These are phyloP conservation scores for Nematostella vectensis DNA, from an alignment of 92 coral and sea anemone genomes.

Conservation along the genomic window DNA sequence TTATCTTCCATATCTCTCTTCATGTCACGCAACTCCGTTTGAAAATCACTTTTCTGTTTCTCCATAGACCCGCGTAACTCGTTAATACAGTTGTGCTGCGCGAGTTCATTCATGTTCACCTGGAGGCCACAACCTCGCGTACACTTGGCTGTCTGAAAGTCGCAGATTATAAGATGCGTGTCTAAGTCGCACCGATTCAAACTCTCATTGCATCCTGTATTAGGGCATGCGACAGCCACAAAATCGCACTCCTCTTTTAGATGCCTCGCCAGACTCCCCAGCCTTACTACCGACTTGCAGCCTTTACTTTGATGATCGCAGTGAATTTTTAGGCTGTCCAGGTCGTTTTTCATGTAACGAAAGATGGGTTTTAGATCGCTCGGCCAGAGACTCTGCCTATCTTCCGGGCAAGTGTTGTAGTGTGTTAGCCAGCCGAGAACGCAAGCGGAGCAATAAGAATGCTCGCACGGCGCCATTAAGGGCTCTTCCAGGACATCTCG, in stretches of 20 bases:
- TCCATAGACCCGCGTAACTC: slow-evolving; percentile 60
- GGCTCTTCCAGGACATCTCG: slow-evolving; percentile 87
- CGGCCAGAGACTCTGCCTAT: slow-evolving; percentile 75
- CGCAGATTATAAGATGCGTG: slow-evolving; percentile 48
- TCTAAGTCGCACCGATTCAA: slow-evolving; percentile 64
- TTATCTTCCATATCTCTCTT: slow-evolving; percentile 59
- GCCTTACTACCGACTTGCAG: slow-evolving; percentile 55
- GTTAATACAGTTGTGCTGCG: slow-evolving; percentile 67
- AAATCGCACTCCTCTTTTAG: slow-evolving; percentile 74
- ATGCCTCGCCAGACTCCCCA: slow-evolving; percentile 61
- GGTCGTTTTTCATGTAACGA: slow-evolving; percentile 80
- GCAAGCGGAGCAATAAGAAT: slow-evolving; percentile 75
- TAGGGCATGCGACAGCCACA: slow-evolving; percentile 52
- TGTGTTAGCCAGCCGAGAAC: slow-evolving; percentile 73
- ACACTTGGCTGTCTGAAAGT: slow-evolving; percentile 62
- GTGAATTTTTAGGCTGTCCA: slow-evolving; percentile 57
- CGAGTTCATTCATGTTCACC: slow-evolving; percentile 56
- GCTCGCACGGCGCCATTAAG: slow-evolving; percentile 75
- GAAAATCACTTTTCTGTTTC: slow-evolving; percentile 40
- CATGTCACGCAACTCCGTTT: slow-evolving; percentile 29
- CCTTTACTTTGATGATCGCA: slow-evolving; percentile 77
- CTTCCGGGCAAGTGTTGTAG: slow-evolving; percentile 83
- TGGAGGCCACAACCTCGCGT: slow-evolving; percentile 70
- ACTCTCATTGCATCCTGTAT: slow-evolving; percentile 63
- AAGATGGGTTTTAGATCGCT: slow-evolving; percentile 79